These are phyloP conservation scores for Pseudopleuronectes americanus DNA, from an alignment of 2,797 vertebrate species.

Conservation along the genomic window DNA sequence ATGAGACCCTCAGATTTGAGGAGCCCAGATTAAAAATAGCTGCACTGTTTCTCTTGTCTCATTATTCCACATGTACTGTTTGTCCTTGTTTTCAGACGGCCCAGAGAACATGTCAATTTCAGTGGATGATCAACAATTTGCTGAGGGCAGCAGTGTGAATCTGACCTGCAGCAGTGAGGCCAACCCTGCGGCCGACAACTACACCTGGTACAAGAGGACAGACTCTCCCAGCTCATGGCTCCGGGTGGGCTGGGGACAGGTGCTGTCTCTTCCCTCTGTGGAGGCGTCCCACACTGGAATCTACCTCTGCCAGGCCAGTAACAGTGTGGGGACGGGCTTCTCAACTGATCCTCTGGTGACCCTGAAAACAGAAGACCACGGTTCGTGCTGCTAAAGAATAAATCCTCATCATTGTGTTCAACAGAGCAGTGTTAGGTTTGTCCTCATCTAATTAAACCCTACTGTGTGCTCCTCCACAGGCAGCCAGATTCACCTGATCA, in stretches of 20 bases:
- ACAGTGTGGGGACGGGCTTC: constrained; percentile 33
- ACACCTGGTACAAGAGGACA: constrained; percentile 48
- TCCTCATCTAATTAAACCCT: not conserved
- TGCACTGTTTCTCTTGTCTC: not conserved
- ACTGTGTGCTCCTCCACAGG: constrained; percentile 40
- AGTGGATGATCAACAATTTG: constrained; percentile 10
- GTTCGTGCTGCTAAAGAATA: constrained; percentile 54
- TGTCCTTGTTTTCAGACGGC: constrained; percentile 41
- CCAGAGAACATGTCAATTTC: constrained; percentile 59
- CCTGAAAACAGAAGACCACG: constrained; percentile 9
- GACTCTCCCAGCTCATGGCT: not conserved
- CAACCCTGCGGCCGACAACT: constrained; percentile 48
- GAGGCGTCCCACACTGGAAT: constrained; percentile 30
- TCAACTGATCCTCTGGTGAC: constrained; percentile 39
- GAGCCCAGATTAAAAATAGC: no score
- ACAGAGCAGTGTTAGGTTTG: not conserved
- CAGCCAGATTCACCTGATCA: not conserved
- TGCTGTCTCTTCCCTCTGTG: constrained; percentile 32
- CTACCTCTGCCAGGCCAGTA: constrained; percentile 53
- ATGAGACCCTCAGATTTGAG: no score
- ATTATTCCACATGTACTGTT: not conserved
- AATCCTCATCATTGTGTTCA: not conserved
- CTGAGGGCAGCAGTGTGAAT: constrained; percentile 35
- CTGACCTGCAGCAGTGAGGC: constrained; percentile 62
- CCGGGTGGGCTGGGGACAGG: constrained; percentile 46